A percentile compares a stretch with the other conserved stretches of the same genome.
These are phyloP conservation scores for Saguinus imperator DNA, from an alignment of 2,113 vertebrate species.

Conservation along the genomic window DNA sequence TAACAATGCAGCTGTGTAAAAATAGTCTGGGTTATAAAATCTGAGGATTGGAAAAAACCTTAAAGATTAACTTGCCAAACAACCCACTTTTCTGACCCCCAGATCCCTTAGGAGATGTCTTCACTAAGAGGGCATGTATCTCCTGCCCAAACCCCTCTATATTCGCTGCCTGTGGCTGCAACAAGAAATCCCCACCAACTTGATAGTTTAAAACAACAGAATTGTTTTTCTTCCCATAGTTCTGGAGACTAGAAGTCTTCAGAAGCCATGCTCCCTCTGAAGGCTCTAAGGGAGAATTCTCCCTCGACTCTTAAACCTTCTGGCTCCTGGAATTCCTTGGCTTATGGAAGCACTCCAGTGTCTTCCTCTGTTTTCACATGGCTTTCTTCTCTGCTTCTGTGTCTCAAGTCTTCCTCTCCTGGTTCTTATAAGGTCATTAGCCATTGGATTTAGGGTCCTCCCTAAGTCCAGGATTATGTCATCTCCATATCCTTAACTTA, in stretches of 20 bases:
- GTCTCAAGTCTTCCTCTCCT: neutral
- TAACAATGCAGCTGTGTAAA: neutral
- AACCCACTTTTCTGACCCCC: neutral
- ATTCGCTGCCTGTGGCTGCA: neutral
- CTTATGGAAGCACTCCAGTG: no score
- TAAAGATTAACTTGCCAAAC: neutral
- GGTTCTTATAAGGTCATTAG: neutral
- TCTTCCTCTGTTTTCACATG: neutral
- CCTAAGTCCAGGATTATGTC: neutral
- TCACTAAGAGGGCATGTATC: neutral
- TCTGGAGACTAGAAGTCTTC: neutral
- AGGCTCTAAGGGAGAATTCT: neutral
- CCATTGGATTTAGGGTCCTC: neutral
- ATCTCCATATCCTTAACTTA: neutral
- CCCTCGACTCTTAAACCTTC: neutral
- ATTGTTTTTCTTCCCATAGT: neutral
- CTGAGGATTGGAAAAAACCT: neutral
- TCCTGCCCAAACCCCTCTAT: neutral
- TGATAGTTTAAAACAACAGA: neutral
- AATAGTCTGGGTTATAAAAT: neutral
- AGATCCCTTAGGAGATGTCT: neutral
- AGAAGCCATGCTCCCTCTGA: neutral
- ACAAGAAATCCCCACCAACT: neutral
- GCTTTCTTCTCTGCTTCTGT: neutral
- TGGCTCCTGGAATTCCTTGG: neutral